Evolutionary conservation across 2,888 invertebrate species (phyloP).

Genomic region (Galeruca laticollis): DNA sequence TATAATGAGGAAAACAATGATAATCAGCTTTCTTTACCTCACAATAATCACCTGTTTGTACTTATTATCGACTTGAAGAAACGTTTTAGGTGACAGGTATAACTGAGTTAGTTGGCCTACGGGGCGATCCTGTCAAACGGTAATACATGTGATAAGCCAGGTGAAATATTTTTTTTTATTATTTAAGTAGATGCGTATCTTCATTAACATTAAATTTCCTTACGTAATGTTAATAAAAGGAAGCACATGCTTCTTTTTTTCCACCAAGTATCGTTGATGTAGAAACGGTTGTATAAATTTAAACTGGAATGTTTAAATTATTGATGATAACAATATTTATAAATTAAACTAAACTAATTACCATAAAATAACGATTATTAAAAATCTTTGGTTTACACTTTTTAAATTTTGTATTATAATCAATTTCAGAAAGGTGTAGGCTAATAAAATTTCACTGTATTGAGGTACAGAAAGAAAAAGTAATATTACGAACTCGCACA

Average conservation of each 20-base stretch:
- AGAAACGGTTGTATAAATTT: too few relatives aligned
- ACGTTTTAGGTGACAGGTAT: conserved; percentile 10
- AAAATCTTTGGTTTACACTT: too few relatives aligned
- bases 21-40: neutral
- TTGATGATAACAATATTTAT: too few relatives aligned
- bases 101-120: neutral
- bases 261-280: too few relatives aligned
- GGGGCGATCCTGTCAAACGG: neutral
- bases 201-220: neutral
- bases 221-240: neutral
- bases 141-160: neutral
- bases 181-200: neutral
- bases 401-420: too few relatives aligned
- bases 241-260: neutral
- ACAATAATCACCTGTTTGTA: conserved; percentile 6
- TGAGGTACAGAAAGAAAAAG: too few relatives aligned
- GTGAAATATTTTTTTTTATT: neutral
- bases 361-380: too few relatives aligned
- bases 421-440: too few relatives aligned
- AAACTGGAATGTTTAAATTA: too few relatives aligned
- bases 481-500: too few relatives aligned
- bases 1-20: neutral
- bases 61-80: conserved; percentile 17
- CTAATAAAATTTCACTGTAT: too few relatives aligned
- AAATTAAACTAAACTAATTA: too few relatives aligned